Evolutionary conservation across 2,797 vertebrate species (phyloP), one percentile per base, ranked within the genome.

Genomic region (Phylloscopus collybita): DNA sequence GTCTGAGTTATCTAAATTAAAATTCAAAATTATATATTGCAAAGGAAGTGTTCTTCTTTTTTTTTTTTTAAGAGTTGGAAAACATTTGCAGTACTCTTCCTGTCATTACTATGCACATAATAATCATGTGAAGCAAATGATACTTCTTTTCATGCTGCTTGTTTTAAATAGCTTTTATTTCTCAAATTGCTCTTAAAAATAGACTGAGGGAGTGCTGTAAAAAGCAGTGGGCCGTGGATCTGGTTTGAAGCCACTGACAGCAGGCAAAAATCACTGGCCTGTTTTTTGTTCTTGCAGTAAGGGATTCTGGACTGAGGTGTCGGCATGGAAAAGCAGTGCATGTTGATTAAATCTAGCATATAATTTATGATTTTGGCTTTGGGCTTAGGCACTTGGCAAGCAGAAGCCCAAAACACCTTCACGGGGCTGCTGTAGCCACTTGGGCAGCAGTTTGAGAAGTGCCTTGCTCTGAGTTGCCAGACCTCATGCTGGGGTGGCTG

Each of bases 1-100:
- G 92, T 97, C 40, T 50, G 91, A 96, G 95, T 97, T 98, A 97
- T 96, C 69, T 92, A 96, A 97, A 97, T 97, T 97, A 97, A 98
- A 97, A 96, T 95, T 94, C 81, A 94, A 95, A 97, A 97, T 97
- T 96, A 95, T 30, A 86, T 95, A 95, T 97, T 95, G 90, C 78
- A 90, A 95, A 97, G 96, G 96, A 96, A 97, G 86, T 13, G 7
- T 12, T 81, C n/a, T 73, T 42, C 57, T 59, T 51, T 81, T 12
- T 45, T 61, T 85, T 53, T 79, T 95, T 92, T 78, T 44, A 61
- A 89, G 88, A 96, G 97, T 97, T 96, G 93, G 92, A 94, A 97
- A 97, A 96, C 95, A 97, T 97, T 97, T 96, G 87, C 81, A 80
- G 85, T 92, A 93, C 79, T 89, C 96, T 97, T 97, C 94, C 95